These are phyloP conservation scores for Hydractinia echinata DNA, from an alignment of 30 jellyfish, hydroid and myxozoan species.

Conservation along the genomic window DNA sequence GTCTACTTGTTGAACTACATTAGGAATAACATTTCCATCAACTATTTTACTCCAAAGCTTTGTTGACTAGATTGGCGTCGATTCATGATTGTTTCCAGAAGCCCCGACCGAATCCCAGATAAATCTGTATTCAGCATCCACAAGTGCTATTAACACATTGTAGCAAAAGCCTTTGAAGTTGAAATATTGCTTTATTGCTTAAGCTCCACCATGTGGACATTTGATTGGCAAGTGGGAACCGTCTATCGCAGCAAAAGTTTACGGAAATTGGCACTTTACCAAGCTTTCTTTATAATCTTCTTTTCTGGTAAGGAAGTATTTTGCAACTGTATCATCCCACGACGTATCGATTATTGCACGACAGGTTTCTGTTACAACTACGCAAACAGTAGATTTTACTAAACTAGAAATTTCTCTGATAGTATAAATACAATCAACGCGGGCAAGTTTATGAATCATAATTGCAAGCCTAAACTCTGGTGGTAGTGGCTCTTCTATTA, in stretches of 20 bases:
- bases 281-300: conserved; percentile 30
- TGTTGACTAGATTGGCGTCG: conserved; percentile 55
- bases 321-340: conserved; percentile 2
- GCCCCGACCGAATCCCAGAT: conserved; percentile 70
- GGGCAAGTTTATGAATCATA: conserved; percentile 40
- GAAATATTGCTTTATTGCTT: no score
- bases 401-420: conserved; percentile 50
- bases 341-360: neutral
- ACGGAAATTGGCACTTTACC: conserved; percentile 58
- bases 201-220: no score
- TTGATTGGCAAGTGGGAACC: no score
- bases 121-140: conserved; percentile 57
- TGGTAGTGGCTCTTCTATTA: conserved; percentile 51
- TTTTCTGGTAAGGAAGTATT: conserved; percentile 31
- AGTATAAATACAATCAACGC: conserved; percentile 54
- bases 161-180: no score
- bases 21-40: conserved; percentile 45
- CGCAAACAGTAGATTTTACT: conserved; percentile 48
- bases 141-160: conserved; percentile 58
- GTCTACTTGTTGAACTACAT: conserved; percentile 37
- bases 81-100: conserved; percentile 68
- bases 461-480: conserved; percentile 62
- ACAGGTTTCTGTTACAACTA: neutral
- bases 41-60: conserved; percentile 41
- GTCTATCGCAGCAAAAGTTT: conserved; percentile 46